These are phyloP conservation scores for Borostomias antarcticus DNA, from an alignment of 2,797 vertebrate genomes.

Conservation along the genomic window DNA sequence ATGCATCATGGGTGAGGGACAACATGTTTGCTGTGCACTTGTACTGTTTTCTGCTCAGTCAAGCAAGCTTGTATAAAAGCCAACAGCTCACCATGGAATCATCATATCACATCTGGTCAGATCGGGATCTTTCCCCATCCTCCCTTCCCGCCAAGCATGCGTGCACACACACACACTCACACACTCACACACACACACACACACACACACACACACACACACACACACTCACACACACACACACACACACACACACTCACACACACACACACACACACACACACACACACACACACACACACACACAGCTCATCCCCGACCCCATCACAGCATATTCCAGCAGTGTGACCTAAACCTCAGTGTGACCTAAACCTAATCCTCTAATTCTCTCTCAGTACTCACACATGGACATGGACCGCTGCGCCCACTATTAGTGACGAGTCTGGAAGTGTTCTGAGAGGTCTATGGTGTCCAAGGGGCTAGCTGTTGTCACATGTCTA, in stretches of 20 bases:
- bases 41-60: background rate
- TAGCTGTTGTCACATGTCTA: background rate
- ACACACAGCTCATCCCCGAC: background rate
- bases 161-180: background rate
- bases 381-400: background rate
- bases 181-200: background rate
- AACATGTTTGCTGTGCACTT: background rate
- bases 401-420: background rate
- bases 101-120: slow-evolving; percentile 1
- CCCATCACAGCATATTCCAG: slow-evolving; percentile 4
- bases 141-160: too few species aligned
- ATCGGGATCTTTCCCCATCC: too few species aligned
- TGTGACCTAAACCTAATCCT: slow-evolving; percentile 8
- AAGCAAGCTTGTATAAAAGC: slow-evolving; percentile 4
- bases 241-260: background rate
- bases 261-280: slow-evolving; percentile 1
- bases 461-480: too few species aligned
- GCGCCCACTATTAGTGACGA: background rate
- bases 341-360: background rate
- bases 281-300: slow-evolving; percentile 3
- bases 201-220: slow-evolving; percentile 1
- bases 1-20: too few species aligned
- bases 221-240: background rate
- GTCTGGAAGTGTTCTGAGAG: background rate
- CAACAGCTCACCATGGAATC: background rate